Base-by-base conservation (phyloP, 2,888 invertebrate species). In the Aporophyla nigra region DNA sequence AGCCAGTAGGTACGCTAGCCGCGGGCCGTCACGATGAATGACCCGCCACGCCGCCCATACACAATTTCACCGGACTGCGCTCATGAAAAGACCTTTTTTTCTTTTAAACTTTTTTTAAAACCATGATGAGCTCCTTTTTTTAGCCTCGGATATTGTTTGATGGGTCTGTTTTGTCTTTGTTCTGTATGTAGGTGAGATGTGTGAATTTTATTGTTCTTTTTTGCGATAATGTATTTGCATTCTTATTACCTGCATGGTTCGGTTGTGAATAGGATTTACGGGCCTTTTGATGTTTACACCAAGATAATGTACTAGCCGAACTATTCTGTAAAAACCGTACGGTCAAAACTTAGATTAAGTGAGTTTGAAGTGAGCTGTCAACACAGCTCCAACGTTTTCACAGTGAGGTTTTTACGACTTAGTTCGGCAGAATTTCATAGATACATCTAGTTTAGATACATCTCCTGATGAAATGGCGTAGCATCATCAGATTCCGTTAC, bases 21-120 rank as follows among this genome's bases (percentile, higher is more conserved):
- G 74, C 87, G 84, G 96, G 96, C 94, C 86, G 93, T 96, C 96
- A 96, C 96, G 96, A 96, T 93, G 93, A 93, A 93, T 91, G 94
- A 93, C 92, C 94, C 87, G 92, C 89, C 89, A 88, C 87, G 89
- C 93, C 93, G 94, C 93, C 94, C 94, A 93, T 94, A 93, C 92
- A 95, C 95, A 93, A 94, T 94, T 85, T 84, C 84, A 84, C 84
- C 67, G 84, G 86, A 73, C 79, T 89, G 90, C 88, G 89, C 92
- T 92, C 92, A 93, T 93, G 93, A 94, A 94, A 93, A 92, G 90
- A 90, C 89, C 51, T 67, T 81, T 92, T 91, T 91, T 92, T 77
- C 73, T 78, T 84, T 82, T 33, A 58, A 76, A 78, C 19, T 73
- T 84, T 86, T 89, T 89, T 90, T 90, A 90, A 87, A 84, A 72